Evolutionary conservation across 2,113 vertebrate species (phyloP).

Genomic region (Manacus vitellinus): DNA sequence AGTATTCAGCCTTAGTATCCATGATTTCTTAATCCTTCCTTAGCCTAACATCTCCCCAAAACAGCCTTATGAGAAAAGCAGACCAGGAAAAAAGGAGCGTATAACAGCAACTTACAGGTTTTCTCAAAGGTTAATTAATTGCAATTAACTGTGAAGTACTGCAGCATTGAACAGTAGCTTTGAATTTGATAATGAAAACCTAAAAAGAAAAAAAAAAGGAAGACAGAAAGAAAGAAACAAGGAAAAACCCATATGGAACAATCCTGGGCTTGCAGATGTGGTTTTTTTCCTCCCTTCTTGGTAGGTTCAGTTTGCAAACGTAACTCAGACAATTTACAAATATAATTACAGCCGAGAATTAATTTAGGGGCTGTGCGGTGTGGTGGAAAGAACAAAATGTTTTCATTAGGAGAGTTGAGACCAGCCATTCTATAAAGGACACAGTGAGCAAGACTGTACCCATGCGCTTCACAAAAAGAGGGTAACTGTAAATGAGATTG

Average conservation of each 20-base stretch:
- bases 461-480: not conserved
- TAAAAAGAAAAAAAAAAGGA: not conserved
- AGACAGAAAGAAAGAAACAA: not conserved
- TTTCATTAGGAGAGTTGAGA: constrained; percentile 1
- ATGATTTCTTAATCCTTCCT: constrained; percentile 13
- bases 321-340: constrained; percentile 41
- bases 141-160: constrained; percentile 55
- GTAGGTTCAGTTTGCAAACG: constrained; percentile 3
- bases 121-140: constrained; percentile 69
- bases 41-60: constrained; percentile 22
- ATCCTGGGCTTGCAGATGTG: constrained; percentile 1
- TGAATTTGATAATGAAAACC: constrained; percentile 30
- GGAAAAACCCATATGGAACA: not conserved
- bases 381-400: constrained; percentile 34
- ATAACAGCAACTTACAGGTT: constrained; percentile 1
- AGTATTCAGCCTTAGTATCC: not conserved
- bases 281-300: not conserved
- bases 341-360: constrained; percentile 25
- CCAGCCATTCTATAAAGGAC: not conserved
- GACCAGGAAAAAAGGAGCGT: not conserved
- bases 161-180: constrained; percentile 11
- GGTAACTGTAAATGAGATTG: not conserved
- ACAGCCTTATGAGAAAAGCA: not conserved
- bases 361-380: not conserved
- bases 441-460: not conserved